phyloP scores from a whole-genome alignment of 35 echinoderm and acorn worm species.

The Anneissia japonica region DNA sequence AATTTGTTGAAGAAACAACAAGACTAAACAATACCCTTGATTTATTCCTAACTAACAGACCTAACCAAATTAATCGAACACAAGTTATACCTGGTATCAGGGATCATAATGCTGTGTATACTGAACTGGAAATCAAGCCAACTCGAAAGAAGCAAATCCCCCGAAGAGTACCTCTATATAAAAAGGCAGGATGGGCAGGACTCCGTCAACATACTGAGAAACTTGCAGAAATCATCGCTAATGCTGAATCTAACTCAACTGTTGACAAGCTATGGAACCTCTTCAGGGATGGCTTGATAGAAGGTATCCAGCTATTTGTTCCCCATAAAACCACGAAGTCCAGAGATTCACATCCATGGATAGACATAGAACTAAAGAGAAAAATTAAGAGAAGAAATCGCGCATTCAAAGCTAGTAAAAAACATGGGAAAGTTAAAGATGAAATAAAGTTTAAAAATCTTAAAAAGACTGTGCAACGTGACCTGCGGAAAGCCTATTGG shows the following conservation, averaged over 20 bases:
- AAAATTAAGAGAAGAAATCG: constrained; percentile 25
- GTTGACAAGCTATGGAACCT: not conserved
- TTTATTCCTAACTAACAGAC: not conserved
- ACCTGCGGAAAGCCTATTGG: constrained; percentile 28
- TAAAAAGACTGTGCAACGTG: constrained; percentile 33
- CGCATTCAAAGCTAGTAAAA: constrained; percentile 10
- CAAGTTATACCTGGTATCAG: not conserved
- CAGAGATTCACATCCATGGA: constrained; percentile 21
- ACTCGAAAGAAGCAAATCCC: constrained; percentile 8
- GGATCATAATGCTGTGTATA: constrained; percentile 2
- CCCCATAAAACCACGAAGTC: constrained; percentile 6
- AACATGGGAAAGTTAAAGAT: not conserved
- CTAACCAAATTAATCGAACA: not conserved
- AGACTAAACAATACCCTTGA: constrained; percentile 5
- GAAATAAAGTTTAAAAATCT: constrained; percentile 10
- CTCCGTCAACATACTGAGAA: not conserved
- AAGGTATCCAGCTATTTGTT: constrained; percentile 7
- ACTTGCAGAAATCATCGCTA: not conserved
- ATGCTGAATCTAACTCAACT: not conserved
- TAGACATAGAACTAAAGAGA: constrained; percentile 23
- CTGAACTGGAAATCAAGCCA: not conserved
- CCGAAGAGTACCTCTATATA: constrained; percentile 3
- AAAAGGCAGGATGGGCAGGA: not conserved
- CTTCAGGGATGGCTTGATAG: not conserved
- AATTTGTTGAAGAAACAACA: constrained; percentile 25